Percentiles rank a stretch among this genome's conserved stretches.
Conservation (phyloP, 2,888 invertebrate genomes). For the Spodoptera littoralis region DNA sequence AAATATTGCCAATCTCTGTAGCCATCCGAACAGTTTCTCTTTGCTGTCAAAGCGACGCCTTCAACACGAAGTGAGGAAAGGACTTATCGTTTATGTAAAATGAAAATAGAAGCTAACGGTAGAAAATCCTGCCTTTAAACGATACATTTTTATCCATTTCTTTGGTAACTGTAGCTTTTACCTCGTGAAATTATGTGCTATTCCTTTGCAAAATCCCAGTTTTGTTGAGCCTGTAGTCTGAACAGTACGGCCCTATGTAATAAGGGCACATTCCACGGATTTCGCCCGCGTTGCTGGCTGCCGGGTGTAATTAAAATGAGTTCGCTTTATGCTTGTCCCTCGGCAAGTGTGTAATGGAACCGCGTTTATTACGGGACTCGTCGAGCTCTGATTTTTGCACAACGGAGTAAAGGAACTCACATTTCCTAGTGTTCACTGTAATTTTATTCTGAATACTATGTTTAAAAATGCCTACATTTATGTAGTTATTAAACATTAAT, state of each 20-base stretch:
- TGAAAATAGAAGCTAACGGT: constrained; percentile 1
- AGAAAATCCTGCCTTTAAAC: constrained; percentile 3
- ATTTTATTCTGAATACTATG: background rate
- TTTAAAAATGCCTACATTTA: background rate
- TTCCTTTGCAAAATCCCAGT: constrained; percentile 4
- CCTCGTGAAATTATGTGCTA: too few species aligned
- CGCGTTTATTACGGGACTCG: constrained; percentile 28
- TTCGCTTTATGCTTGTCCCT: constrained; percentile 30
- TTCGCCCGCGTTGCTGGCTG: constrained; percentile 29
- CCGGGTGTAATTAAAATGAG: constrained; percentile 55
- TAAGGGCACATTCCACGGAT: constrained; percentile 48
- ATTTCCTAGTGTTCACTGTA: constrained; percentile 3
- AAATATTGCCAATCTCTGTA: constrained; percentile 14
- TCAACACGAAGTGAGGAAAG: constrained; percentile 8
- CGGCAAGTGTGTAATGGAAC: constrained; percentile 29
- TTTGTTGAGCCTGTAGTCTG: constrained; percentile 15
- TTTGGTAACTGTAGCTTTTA: background rate
- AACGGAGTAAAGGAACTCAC: constrained; percentile 1
- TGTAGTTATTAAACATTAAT: too few species aligned
- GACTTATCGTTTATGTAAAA: constrained; percentile 17
- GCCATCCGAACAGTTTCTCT: constrained; percentile 10
- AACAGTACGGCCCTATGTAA: constrained; percentile 27
- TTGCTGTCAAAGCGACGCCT: constrained; percentile 18
- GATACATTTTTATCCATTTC: background rate
- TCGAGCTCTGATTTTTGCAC: constrained; percentile 33